Evolutionary conservation across 2,888 invertebrate genomes (phyloP), one percentile per base, ranked within the genome.

Genomic region (Gortyna flavago): DNA sequence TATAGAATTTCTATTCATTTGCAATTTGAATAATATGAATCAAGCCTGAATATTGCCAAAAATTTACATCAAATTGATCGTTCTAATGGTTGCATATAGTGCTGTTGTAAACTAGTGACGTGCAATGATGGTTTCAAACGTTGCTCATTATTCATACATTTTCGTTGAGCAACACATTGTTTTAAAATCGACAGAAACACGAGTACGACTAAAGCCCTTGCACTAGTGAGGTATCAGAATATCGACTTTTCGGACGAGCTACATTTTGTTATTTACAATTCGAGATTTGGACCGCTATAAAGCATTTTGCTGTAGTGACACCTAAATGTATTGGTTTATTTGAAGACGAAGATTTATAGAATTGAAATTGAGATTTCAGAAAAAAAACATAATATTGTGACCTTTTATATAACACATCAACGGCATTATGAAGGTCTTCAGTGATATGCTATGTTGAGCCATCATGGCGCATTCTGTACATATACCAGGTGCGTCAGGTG

Each of bases 261-360:
- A 66, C 73, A 67, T 79, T 75, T 80, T 70, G 44, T 84, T 79
- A 86, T 86, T 77, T 69, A 84, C 66, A 84, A 79, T 69, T 72
- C 41, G 68, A 72, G 57, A 72, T 70, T 77, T 72, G 25, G 64
- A 57, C 80, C 68, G 44, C 38, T 71, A 70, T 75, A 75, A 72
- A 75, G 67, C n/a, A 51, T 66, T 82, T 72, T 66, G 62, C 21
- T 81, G 59, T 85, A 74, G 61, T 66, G 81, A 59, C 44, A 66
- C 29, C 44, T 72, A 66, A 32, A 57, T 69, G 29, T 66, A 25
- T 32, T 70, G 67, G 13, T 18, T 62, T 59, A 21, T 5, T 72
- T 6, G 35, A 51, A 51, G 13, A 69, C 25, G 16, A 48, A 32
- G 65, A 69, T 65, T 74, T 74, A 59, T 54, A 13, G 25, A 65